Conservation (phyloP, 2,113 vertebrate genomes). For the Triplophysa tibetana region DNA sequence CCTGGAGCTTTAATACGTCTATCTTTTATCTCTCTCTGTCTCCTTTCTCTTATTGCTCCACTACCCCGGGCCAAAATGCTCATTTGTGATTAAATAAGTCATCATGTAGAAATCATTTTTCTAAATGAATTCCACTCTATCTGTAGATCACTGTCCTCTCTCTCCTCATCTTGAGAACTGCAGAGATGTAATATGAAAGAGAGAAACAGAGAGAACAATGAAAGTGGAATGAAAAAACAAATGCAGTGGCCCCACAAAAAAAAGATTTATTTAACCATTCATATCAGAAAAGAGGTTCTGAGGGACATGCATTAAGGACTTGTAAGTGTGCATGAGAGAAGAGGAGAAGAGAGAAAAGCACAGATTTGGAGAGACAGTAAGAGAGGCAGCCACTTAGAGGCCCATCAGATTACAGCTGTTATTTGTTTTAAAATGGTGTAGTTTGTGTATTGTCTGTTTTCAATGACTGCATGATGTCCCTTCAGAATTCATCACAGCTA, state of each 20-base stretch:
- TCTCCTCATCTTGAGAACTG: background rate
- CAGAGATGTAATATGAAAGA: background rate
- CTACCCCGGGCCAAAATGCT: constrained; percentile 70
- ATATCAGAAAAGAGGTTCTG: background rate
- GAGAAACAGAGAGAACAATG: constrained; percentile 47
- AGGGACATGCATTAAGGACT: background rate
- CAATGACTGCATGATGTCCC: constrained; percentile 13
- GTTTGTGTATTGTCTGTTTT: constrained; percentile 4
- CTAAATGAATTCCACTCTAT: constrained; percentile 77
- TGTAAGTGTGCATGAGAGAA: background rate
- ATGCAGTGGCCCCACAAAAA: constrained; percentile 48
- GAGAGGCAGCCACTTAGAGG: constrained; percentile 15
- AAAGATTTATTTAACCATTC: background rate
- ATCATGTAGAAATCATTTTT: constrained; percentile 78
- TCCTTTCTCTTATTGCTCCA: constrained; percentile 64
- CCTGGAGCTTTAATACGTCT: constrained; percentile 8
- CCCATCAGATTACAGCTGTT: constrained; percentile 10
- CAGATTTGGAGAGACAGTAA: background rate
- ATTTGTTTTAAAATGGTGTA: constrained; percentile 2
- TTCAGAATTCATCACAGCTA: background rate
- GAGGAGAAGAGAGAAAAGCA: constrained; percentile 8
- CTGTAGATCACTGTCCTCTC: constrained; percentile 59
- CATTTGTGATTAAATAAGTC: constrained; percentile 78
- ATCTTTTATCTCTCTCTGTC: constrained; percentile 31
- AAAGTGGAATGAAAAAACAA: constrained; percentile 53